phyloP scores from a whole-genome alignment of 2,888 invertebrate genomes.

The Notodonta dromedarius region DNA sequence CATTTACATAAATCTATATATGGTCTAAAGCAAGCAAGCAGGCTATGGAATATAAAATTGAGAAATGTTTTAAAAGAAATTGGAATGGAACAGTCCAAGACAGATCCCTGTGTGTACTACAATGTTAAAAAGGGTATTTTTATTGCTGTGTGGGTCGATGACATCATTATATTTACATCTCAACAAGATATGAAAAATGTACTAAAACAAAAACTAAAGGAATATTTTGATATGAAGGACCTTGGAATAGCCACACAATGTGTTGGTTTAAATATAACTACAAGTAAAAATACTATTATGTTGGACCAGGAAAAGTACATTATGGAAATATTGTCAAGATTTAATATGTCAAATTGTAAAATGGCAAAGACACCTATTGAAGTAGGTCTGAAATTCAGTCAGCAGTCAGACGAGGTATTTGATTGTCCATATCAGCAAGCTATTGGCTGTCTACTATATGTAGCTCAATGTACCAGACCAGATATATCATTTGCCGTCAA shows the following conservation, averaged over 20 bases:
- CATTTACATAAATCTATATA: not conserved
- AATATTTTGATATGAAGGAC: constrained; percentile 9
- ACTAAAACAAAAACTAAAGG: not conserved
- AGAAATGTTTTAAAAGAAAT: constrained; percentile 4
- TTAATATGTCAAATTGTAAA: constrained; percentile 15
- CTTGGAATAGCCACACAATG: constrained; percentile 6
- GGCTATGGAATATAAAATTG: not conserved
- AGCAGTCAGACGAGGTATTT: not conserved
- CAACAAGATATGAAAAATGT: not conserved
- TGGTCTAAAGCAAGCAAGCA: too few relatives aligned
- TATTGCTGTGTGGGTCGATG: constrained; percentile 16
- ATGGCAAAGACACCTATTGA: constrained; percentile 9
- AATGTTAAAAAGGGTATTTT: constrained; percentile 8
- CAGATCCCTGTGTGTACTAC: constrained; percentile 28
- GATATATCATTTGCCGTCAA: constrained; percentile 9
- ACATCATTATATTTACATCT: not conserved
- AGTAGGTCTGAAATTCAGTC: constrained; percentile 9
- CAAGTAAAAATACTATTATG: not conserved
- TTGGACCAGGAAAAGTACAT: constrained; percentile 14
- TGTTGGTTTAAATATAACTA: constrained; percentile 8
- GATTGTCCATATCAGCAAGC: constrained; percentile 13
- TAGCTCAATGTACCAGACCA: constrained; percentile 12
- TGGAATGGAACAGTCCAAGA: constrained; percentile 19
- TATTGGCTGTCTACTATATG: constrained; percentile 7
- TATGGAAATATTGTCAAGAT: constrained; percentile 8